phyloP scores from a whole-genome alignment of 2,888 invertebrate genomes.

The Ichneumon xanthorius region DNA sequence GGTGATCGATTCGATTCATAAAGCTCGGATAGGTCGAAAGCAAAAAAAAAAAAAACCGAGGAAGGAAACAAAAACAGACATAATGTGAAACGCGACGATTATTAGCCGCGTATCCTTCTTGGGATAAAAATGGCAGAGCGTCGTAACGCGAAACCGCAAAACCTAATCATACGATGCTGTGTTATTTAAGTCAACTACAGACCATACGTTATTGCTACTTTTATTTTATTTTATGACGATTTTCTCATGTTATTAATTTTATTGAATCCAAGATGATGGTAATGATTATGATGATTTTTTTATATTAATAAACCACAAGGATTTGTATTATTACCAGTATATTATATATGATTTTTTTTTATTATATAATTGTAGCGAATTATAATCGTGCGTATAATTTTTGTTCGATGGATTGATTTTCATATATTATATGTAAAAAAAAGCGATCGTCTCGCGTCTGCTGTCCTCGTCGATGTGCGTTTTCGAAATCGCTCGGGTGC shows the following conservation, averaged over 20 bases:
- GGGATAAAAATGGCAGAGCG: constrained; percentile 57
- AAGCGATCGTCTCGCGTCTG: constrained; percentile 76
- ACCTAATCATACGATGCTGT: constrained; percentile 84
- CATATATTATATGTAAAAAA: constrained; percentile 50
- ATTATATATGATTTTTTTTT: constrained; percentile 65
- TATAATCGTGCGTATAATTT: constrained; percentile 62
- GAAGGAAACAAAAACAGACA: constrained; percentile 20
- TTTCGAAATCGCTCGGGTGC: constrained; percentile 69
- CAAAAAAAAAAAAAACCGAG: constrained; percentile 2
- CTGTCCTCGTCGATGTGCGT: constrained; percentile 75
- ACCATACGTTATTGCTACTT: constrained; percentile 84
- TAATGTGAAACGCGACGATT: constrained; percentile 35
- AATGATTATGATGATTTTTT: constrained; percentile 69
- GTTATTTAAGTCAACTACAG: constrained; percentile 84
- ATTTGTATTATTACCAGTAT: constrained; percentile 67
- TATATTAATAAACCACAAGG: constrained; percentile 50
- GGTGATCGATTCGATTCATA: constrained; percentile 62
- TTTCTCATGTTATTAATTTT: constrained; percentile 84
- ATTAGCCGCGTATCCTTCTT: constrained; percentile 24
- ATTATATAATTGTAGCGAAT: constrained; percentile 57
- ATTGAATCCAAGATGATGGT: constrained; percentile 77
- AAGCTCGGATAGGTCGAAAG: background rate
- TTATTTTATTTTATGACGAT: constrained; percentile 82
- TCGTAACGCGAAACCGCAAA: constrained; percentile 65
- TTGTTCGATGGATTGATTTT: constrained; percentile 47